A percentile compares a stretch with the other conserved stretches of the same genome.
These are phyloP conservation scores for Chloropsis cyanopogon DNA, from an alignment of 2,113 vertebrate genomes.

Conservation along the genomic window DNA sequence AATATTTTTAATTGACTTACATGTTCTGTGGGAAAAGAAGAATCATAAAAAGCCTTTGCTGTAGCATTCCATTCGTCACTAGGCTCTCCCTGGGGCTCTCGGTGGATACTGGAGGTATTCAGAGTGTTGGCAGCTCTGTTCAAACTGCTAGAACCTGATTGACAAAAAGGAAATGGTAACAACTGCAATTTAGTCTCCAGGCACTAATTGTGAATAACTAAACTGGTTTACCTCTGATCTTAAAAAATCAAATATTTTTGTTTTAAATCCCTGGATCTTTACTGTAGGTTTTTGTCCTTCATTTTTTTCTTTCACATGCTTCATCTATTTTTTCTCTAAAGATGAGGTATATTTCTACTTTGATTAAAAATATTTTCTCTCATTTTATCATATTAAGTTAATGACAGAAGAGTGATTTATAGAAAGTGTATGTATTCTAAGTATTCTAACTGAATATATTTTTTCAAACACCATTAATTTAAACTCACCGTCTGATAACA, in stretches of 20 bases:
- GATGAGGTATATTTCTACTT: neutral
- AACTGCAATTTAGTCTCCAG: slow-evolving; percentile 69
- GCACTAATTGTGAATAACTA: slow-evolving; percentile 55
- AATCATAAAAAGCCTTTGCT: slow-evolving; percentile 78
- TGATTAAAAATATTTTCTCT: neutral
- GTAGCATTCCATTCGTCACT: slow-evolving; percentile 76
- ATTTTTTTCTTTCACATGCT: slow-evolving; percentile 28
- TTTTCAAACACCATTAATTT: neutral
- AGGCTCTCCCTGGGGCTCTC: slow-evolving; percentile 67
- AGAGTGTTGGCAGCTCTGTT: slow-evolving; percentile 72
- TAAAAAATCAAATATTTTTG: slow-evolving; percentile 24
- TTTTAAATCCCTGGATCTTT: slow-evolving; percentile 28
- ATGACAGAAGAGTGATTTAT: neutral
- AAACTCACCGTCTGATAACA: neutral
- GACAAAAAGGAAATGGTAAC: slow-evolving; percentile 76
- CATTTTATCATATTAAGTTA: neutral
- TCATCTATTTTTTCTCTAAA: neutral
- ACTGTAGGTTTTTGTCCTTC: slow-evolving; percentile 13
- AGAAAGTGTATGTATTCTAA: neutral
- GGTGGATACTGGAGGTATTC: slow-evolving; percentile 66
- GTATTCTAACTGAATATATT: neutral
- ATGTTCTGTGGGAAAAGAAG: slow-evolving; percentile 77
- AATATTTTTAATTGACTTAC: slow-evolving; percentile 86
- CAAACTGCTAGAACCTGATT: slow-evolving; percentile 73
- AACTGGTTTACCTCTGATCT: slow-evolving; percentile 52